phyloP scores from a whole-genome alignment of 1,140 invertebrate genomes.

The Hylyphantes graminicola region DNA sequence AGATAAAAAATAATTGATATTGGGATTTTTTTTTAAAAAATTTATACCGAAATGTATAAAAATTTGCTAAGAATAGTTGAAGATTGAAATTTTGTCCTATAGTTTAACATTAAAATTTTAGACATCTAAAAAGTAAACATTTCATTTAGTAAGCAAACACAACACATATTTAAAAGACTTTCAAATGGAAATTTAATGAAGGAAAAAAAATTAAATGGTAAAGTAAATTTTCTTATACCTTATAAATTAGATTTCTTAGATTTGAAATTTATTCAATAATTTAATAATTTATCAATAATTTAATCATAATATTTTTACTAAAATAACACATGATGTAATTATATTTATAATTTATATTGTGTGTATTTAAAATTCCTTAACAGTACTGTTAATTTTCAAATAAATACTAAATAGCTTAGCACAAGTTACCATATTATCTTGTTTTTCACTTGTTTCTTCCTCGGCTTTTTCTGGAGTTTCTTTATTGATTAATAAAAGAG shows the following conservation, averaged over 20 bases:
- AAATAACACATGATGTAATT: too few relatives aligned
- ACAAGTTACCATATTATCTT: conserved; percentile 49
- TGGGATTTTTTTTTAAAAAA: too few relatives aligned
- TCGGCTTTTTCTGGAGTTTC: conserved; percentile 53
- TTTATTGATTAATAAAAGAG: conserved; percentile 25
- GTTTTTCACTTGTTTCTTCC: conserved; percentile 55
- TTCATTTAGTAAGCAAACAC: background rate
- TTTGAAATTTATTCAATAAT: background rate
- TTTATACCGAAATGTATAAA: background rate
- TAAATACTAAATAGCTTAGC: background rate
- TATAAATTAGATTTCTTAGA: background rate
- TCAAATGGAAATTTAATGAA: background rate
- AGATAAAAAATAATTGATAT: background rate
- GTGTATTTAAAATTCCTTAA: too few relatives aligned
- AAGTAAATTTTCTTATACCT: background rate
- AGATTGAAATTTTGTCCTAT: too few relatives aligned
- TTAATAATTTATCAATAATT: too few relatives aligned
- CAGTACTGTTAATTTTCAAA: too few relatives aligned
- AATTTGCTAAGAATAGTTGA: background rate
- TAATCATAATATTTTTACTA: too few relatives aligned
- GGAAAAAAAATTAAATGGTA: background rate
- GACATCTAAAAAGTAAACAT: background rate
- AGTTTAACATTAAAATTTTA: background rate
- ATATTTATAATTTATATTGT: too few relatives aligned
- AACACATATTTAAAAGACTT: background rate